Evolutionary conservation across 2,797 vertebrate species (phyloP).

Genomic region (Gorsachius magnificus): DNA sequence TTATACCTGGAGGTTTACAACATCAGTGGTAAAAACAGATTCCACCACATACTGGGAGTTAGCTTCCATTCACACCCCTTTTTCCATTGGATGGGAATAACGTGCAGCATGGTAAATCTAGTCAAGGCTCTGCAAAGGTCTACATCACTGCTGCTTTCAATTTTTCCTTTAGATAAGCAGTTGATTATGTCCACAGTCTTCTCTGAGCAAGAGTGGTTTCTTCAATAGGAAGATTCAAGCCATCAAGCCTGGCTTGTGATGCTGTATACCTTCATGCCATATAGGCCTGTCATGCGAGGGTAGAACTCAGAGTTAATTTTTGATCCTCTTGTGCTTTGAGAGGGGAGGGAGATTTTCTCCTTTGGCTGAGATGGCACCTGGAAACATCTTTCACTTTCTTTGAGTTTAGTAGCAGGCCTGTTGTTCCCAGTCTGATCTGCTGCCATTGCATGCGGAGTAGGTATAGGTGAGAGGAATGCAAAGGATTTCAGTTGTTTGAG

Average conservation of each 20-base stretch:
- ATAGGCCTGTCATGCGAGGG: not conserved
- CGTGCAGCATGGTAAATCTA: not conserved
- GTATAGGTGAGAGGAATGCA: conserved; percentile 29
- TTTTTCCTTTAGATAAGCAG: not conserved
- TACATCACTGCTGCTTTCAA: not conserved
- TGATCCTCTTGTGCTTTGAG: not conserved
- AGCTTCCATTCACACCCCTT: not conserved
- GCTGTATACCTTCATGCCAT: not conserved
- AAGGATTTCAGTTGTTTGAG: conserved; percentile 21
- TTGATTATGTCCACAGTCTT: not conserved
- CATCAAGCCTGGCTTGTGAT: not conserved
- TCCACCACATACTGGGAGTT: not conserved
- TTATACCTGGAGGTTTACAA: not conserved
- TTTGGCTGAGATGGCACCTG: not conserved
- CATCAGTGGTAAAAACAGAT: not conserved
- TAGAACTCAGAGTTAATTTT: not conserved
- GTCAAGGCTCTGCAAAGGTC: not conserved
- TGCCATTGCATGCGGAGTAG: not conserved
- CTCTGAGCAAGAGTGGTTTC: not conserved
- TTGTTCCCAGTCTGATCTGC: not conserved
- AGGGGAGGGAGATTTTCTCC: not conserved
- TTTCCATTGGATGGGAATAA: not conserved
- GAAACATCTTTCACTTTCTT: not conserved
- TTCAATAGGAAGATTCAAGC: not conserved
- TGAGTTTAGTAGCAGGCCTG: not conserved